phyloP scores from a whole-genome alignment of 2,888 invertebrate species.

The Plagodis dolabraria region DNA sequence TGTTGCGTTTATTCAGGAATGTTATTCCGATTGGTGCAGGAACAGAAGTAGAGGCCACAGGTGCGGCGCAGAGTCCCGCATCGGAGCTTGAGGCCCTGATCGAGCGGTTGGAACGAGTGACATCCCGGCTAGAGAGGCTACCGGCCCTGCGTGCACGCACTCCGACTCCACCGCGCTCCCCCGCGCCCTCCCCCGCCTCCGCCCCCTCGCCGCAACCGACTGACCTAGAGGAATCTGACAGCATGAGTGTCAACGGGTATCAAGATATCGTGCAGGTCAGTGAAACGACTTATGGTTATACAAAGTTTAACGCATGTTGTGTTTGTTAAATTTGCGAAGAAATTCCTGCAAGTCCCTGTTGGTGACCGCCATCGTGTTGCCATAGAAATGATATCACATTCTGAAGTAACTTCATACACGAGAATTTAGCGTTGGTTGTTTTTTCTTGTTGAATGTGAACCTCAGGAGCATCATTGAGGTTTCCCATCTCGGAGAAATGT shows the following conservation, averaged over 20 bases:
- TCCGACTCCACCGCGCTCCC: conserved; percentile 60
- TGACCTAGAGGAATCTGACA: conserved; percentile 52
- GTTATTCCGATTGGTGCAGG: conserved; percentile 52
- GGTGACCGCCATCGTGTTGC: too few relatives aligned
- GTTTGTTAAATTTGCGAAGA: too few relatives aligned
- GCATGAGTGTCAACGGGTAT: conserved; percentile 91
- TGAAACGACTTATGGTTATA: neutral
- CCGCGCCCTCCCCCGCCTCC: conserved; percentile 58
- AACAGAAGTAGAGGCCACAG: conserved; percentile 76
- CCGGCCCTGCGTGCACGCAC: conserved; percentile 61
- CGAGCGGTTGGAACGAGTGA: conserved; percentile 90
- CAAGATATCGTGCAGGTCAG: conserved; percentile 87
- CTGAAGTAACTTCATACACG: too few relatives aligned
- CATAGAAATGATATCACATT: too few relatives aligned
- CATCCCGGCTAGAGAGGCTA: conserved; percentile 88
- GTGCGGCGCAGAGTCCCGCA: conserved; percentile 70
- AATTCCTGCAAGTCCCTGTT: too few relatives aligned
- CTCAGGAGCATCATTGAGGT: too few relatives aligned
- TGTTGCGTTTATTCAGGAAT: neutral
- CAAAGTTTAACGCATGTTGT: too few relatives aligned
- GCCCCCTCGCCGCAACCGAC: conserved; percentile 51
- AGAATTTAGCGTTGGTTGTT: too few relatives aligned
- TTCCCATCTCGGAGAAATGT: too few relatives aligned
- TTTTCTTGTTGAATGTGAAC: too few relatives aligned
- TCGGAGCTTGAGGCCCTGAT: conserved; percentile 88